Evolutionary conservation across 1,140 invertebrate species (phyloP).

Genomic region (Brachionus koreanus): DNA sequence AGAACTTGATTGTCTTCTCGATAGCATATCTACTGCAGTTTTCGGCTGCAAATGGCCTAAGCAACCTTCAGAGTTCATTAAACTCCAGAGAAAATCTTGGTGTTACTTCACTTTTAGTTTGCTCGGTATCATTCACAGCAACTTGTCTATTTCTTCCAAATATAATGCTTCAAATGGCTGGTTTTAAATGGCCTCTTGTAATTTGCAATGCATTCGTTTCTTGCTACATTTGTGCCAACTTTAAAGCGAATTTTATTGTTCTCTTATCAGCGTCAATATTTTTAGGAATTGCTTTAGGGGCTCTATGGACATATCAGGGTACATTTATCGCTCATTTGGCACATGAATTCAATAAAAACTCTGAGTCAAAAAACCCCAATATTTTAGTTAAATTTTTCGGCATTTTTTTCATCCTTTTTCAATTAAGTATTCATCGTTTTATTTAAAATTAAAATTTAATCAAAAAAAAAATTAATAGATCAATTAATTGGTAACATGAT

Average conservation of each 20-base stretch:
- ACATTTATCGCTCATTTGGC: slow-evolving; percentile 13
- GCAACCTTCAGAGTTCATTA: slow-evolving; percentile 29
- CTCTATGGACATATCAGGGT: slow-evolving; percentile 18
- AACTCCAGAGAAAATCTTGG: slow-evolving; percentile 16
- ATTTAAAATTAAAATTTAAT: not conserved
- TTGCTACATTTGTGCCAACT: not conserved
- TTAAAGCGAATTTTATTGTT: not conserved
- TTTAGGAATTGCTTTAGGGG: not conserved
- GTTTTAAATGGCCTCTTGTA: slow-evolving; percentile 31
- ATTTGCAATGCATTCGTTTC: not conserved
- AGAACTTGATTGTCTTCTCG: slow-evolving; percentile 15
- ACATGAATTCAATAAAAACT: not conserved
- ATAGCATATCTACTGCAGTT: slow-evolving; percentile 22
- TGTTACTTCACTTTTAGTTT: not conserved
- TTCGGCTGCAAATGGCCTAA: slow-evolving; percentile 10
- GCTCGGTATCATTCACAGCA: not conserved
- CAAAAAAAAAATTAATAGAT: not conserved
- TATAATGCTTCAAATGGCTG: not conserved
- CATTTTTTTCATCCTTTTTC: slow-evolving; percentile 36
- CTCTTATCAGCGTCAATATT: not conserved
- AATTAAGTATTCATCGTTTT: slow-evolving; percentile 26
- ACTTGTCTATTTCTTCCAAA: slow-evolving; percentile 3
- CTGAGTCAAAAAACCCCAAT: not conserved
- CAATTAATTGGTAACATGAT: slow-evolving; percentile 32
- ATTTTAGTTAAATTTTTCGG: slow-evolving; percentile 38